phyloP scores from a whole-genome alignment of 2,888 invertebrate species.

The Nasonovia ribisnigri region DNA sequence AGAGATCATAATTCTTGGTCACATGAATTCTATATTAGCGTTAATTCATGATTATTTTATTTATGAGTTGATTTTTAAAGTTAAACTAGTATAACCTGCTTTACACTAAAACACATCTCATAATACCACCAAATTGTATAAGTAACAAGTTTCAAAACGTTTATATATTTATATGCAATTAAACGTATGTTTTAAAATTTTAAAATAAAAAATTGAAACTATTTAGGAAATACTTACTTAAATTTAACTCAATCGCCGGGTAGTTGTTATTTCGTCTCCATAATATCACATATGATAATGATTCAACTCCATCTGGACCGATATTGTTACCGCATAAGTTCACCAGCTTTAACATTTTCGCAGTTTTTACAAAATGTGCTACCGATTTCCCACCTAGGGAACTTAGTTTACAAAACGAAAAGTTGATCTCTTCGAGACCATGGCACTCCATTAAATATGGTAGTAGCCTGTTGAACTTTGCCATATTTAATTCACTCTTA shows the following conservation, averaged over 20 bases:
- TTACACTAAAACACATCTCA: background rate
- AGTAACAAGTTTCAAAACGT: background rate
- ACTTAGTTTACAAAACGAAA: background rate
- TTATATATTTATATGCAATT: background rate
- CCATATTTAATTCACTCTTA: background rate
- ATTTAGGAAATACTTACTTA: background rate
- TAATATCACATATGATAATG: background rate
- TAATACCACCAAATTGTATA: too few relatives aligned
- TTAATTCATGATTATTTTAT: background rate
- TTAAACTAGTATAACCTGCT: background rate
- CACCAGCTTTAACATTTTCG: background rate
- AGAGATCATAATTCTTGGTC: background rate
- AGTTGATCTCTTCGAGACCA: background rate
- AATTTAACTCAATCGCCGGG: conserved; percentile 21
- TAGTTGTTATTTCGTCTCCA: background rate
- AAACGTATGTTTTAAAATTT: background rate
- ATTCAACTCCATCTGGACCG: conserved; percentile 11
- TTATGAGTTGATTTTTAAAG: background rate
- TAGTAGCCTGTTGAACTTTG: conserved; percentile 15
- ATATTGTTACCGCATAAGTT: conserved; percentile 18
- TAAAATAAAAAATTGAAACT: background rate
- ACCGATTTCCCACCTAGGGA: background rate
- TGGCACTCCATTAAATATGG: background rate
- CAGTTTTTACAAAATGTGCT: background rate
- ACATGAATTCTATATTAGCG: background rate